Percentiles rank a stretch among this genome's conserved stretches.
Conservation (phyloP, 2,113 vertebrate genomes). For the Sceloporus tristichus region DNA sequence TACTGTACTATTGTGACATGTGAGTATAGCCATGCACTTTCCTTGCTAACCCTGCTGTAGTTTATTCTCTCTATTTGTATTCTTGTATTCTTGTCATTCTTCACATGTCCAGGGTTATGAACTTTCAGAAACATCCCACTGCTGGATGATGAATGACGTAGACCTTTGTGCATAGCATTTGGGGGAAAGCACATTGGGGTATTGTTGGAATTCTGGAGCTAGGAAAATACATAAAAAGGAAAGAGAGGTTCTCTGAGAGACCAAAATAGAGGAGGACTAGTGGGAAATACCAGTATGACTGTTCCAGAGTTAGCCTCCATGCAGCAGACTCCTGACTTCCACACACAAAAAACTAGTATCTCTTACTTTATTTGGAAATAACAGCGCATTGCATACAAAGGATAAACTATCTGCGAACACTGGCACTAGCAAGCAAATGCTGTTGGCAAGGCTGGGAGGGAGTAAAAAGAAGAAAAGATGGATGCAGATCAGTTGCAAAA, state of each 20-base stretch:
- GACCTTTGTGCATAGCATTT: too few relatives aligned
- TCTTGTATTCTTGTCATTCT: not conserved
- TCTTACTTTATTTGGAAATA: not conserved
- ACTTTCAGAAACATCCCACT: not conserved
- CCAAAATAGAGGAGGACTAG: not conserved
- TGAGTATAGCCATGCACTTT: not conserved
- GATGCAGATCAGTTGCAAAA: too few relatives aligned
- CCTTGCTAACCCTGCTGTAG: not conserved
- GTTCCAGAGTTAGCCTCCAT: not conserved
- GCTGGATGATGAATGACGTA: too few relatives aligned
- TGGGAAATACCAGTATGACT: not conserved
- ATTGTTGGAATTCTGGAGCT: not conserved
- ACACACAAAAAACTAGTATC: not conserved
- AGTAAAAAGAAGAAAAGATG: too few relatives aligned
- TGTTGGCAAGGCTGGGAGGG: too few relatives aligned
- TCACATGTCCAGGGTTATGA: not conserved
- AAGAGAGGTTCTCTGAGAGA: not conserved
- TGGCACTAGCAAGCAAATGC: too few relatives aligned
- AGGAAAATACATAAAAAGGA: not conserved
- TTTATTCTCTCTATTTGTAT: not conserved
- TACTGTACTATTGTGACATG: not conserved
- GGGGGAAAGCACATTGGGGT: too few relatives aligned
- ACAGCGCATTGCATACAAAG: not conserved
- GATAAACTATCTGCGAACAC: not conserved
- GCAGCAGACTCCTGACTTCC: not conserved